Percentiles rank a stretch among this genome's conserved stretches.
phyloP scores from a whole-genome alignment of 1,140 invertebrate genomes.

The Teleopsis dalmanni region DNA sequence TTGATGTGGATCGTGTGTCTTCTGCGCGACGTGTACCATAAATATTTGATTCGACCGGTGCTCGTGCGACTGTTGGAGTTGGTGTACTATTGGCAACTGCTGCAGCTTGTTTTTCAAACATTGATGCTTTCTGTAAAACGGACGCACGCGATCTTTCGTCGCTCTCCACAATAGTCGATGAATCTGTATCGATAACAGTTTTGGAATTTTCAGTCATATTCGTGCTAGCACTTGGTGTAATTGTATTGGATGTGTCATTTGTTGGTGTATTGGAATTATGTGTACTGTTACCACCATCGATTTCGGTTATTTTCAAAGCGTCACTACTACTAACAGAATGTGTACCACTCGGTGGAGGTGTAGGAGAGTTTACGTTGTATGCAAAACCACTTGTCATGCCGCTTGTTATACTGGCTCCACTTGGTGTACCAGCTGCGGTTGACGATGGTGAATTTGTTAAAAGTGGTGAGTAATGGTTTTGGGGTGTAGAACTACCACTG shows the following conservation, averaged over 20 bases:
- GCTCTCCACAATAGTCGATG: conserved; percentile 17
- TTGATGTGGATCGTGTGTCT: neutral
- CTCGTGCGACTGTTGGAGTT: neutral
- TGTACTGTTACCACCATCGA: conserved; percentile 2
- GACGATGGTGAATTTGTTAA: conserved; percentile 41
- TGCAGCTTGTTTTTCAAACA: conserved; percentile 43
- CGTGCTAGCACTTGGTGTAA: neutral
- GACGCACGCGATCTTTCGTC: conserved; percentile 39
- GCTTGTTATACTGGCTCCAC: conserved; percentile 31
- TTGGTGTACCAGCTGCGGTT: conserved; percentile 40
- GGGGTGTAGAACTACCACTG: conserved; percentile 40
- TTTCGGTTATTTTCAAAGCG: conserved; percentile 36
- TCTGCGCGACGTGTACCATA: conserved; percentile 12
- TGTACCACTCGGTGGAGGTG: conserved; percentile 21
- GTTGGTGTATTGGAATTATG: neutral
- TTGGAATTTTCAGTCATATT: conserved; percentile 9
- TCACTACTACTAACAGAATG: conserved; percentile 12
- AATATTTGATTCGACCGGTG: conserved; percentile 4
- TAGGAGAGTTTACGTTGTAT: conserved; percentile 36
- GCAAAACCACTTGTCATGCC: conserved; percentile 21
- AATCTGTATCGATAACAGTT: conserved; percentile 5
- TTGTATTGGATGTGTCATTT: neutral
- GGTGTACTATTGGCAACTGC: conserved; percentile 15
- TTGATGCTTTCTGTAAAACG: conserved; percentile 40
- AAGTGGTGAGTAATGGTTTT: conserved; percentile 41